Base-by-base conservation (phyloP, 1,140 invertebrate genomes). In the Leptoteleia sp. region DNA sequence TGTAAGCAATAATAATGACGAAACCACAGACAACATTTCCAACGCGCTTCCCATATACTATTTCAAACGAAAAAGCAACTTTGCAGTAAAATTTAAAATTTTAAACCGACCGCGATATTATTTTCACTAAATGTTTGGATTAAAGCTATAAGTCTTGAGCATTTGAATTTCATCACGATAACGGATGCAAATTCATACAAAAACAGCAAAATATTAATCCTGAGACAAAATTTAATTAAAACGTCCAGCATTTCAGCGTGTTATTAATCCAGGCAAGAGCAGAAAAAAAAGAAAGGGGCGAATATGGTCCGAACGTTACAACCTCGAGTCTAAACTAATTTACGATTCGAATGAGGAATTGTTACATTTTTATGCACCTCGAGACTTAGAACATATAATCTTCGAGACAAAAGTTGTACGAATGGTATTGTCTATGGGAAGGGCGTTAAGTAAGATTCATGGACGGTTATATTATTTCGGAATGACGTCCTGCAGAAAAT, bases 181-280 rank as follows among this genome's bases (percentile, higher is more conserved):
- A 64, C 48, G 43, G 35, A 73, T 64, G 59, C 59, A 48, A 64
- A 64, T 55, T 31, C 68, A 72, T 38, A 72, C 68, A 61, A 72
- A 72, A 64, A 72, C 68, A 64, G 4, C 40, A 48, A 72, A 72
- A 72, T 54, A 72, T 22, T 72, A 71, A 71, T 71, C 29, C 67
- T 35, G 33, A 42, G 67, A 59, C 55, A 40, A 61, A 71, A 54
- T 61, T 71, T 71, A 71, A 71, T 71, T 71, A 71, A 71, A 71
- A 15, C 55, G 11, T 35, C 45, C 37, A 12, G 16, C 35, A 38
- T 71, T 71, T 61, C 54, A 31, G 31, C 67, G 43, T 61, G 25
- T 40, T 62, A 61, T 62, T 61, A 61, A 71, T 43, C 27, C 37
- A 11, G 3, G 29, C 15, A 54, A 54, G 62, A 71, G 27, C 33